A percentile compares a stretch with the other conserved stretches of the same genome.
Conservation (phyloP, 2,797 vertebrate genomes). For the Melanotaenia boesemani region DNA sequence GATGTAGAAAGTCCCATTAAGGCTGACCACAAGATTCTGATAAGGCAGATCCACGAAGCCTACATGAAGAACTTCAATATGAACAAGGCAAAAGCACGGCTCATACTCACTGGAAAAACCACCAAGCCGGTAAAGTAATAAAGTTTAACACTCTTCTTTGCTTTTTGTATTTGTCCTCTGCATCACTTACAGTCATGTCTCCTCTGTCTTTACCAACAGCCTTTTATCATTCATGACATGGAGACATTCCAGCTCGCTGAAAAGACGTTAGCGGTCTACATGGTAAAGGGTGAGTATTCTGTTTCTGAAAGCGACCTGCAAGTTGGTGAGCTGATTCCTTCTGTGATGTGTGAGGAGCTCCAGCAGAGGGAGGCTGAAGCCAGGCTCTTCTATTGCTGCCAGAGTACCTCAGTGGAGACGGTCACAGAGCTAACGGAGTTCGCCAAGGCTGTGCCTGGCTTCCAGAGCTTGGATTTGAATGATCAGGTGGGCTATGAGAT, state of each 20-base stretch:
- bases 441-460: slow-evolving; percentile 95
- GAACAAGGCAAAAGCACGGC: slow-evolving; percentile 95
- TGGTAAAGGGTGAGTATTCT: slow-evolving; percentile 76
- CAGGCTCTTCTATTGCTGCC: slow-evolving; percentile 93
- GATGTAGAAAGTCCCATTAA: slow-evolving; percentile 80
- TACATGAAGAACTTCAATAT: slow-evolving; percentile 96
- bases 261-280: slow-evolving; percentile 88
- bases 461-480: slow-evolving; percentile 90
- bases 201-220: slow-evolving; percentile 75
- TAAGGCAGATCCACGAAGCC: slow-evolving; percentile 91
- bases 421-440: slow-evolving; percentile 96
- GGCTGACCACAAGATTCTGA: slow-evolving; percentile 89
- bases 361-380: slow-evolving; percentile 91
- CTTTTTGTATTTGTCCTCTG: not conserved
- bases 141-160: not conserved
- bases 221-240: slow-evolving; percentile 96
- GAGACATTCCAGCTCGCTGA: slow-evolving; percentile 94
- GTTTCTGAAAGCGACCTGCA: slow-evolving; percentile 17
- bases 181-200: not conserved
- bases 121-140: slow-evolving; percentile 84
- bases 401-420: slow-evolving; percentile 92
- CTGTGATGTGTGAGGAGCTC: slow-evolving; percentile 63
- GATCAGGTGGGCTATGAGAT: slow-evolving; percentile 83
- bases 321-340: not conserved
- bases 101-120: slow-evolving; percentile 93